Base-by-base conservation (phyloP, 2,888 invertebrate species). In the Dicyrtomina minuta region DNA sequence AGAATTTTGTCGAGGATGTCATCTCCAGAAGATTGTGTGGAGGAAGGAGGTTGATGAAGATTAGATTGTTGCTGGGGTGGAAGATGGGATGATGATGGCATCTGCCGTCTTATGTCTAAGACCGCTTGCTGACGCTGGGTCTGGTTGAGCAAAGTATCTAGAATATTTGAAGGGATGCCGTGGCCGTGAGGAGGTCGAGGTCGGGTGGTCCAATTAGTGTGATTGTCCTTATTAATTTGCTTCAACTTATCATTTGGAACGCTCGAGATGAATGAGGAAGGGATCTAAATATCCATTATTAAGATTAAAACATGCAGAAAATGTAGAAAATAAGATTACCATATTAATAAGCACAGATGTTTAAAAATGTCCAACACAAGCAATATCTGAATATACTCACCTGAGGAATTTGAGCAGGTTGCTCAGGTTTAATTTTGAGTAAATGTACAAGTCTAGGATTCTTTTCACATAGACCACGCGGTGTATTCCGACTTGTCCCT, bases 361-460 rank as follows among this genome's bases (percentile, higher is more conserved):
- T 15, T 26, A 55, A 13, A 55, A 55, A 49, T 49, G 17, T n/a
- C 10, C 46, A 46, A n/a, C 10, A 49, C 20, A 55, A 24, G 8
- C 55, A 12, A 26, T 8, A 55, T 58, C n/a, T 58, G 20, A 1
- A 27, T 27, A 17, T 55, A 49, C 13, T 22, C 6, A 59, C 56
- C 62, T 55, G 88, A 75, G 84, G 84, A 75, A 84, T 83, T 60
- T 88, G 87, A 27, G 89, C 87, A 51, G 88, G 87, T 71, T 85
- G 84, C 27, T 88, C 85, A 74, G 88, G 88, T 78, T 90, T 88
- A 81, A 90, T 89, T 66, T 90, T 91, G 80, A 94, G 83, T 78
- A 94, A 82, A 53, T 89, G 88, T 46, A 92, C 93, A 77, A 94
- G 84, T 88, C 94, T 93, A 81, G 89, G 89, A 82, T 93, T 93